Base-by-base conservation (phyloP, 2,888 invertebrate species). In the Sepiola atlantica region DNA sequence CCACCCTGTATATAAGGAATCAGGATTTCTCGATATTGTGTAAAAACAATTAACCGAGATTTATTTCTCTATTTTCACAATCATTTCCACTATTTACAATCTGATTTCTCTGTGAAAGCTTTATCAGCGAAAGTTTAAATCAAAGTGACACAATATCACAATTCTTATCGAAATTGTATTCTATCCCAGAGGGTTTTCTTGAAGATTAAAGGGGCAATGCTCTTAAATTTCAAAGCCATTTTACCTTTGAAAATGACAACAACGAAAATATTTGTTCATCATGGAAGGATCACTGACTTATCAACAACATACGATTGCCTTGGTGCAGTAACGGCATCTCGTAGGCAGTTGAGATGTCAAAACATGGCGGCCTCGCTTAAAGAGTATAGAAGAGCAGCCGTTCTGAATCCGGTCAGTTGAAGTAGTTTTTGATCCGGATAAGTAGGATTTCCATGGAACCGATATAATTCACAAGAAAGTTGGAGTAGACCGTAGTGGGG, bases 211-310 rank as follows among this genome's bases (percentile, higher is more conserved):
- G n/a, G 45, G 77, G 77, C 77, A 77, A n/a, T 32, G 14, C 32
- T 77, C 77, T 77, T 77, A 12, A 77, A 32, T n/a, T n/a, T 77
- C n/a, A n/a, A 18, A n/a, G 21, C 16, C 18, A 16, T 77, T 77
- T 77, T n/a, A 32, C 77, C n/a, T 77, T 77, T 77, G n/a, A 77
- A 77, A n/a, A 77, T 77, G 77, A 77, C 77, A 77, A n/a, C 77
- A 77, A n/a, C n/a, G n/a, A 77, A 77, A 77, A 32, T n/a, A 14
- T 3, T 77, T 77, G 14, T 77, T 32, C n/a, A 0, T 77, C 77
- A 77, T 16, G n/a, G n/a, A 77, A 77, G n/a, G 77, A 77, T 77
- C 16, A 16, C 77, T 77, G n/a, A 77, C 77, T 77, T 77, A 77
- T 77, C 77, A 77, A 77, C 16, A 77, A 16, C 77, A 77, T 1